Evolutionary conservation across 1,140 invertebrate genomes (phyloP).

Genomic region (Armadillidium nasatum): DNA sequence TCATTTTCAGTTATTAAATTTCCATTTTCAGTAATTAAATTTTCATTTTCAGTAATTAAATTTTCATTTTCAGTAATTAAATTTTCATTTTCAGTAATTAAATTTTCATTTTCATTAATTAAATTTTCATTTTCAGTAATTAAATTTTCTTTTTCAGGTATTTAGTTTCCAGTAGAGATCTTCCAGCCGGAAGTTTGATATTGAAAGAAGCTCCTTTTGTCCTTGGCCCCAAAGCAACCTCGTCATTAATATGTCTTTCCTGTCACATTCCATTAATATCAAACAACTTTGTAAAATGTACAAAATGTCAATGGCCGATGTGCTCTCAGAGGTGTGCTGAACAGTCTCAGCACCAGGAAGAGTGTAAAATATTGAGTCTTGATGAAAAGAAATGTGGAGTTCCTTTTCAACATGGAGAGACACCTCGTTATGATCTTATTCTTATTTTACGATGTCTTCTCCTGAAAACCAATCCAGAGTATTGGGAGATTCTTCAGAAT

Average conservation of each 20-base stretch:
- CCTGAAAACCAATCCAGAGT: slow-evolving; percentile 22
- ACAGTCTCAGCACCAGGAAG: slow-evolving; percentile 23
- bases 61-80: no score
- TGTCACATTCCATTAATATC: slow-evolving; percentile 28
- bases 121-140: no score
- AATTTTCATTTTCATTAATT: no score
- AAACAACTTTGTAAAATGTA: slow-evolving; percentile 28
- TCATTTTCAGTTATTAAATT: no score
- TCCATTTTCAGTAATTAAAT: no score
- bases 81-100: no score
- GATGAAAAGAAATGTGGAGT: slow-evolving; percentile 28
- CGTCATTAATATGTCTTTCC: slow-evolving; percentile 29
- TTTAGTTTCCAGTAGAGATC: slow-evolving; percentile 27
- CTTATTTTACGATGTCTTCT: slow-evolving; percentile 39
- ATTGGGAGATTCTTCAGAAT: slow-evolving; percentile 31
- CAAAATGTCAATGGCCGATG: slow-evolving; percentile 36
- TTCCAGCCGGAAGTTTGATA: slow-evolving; percentile 28
- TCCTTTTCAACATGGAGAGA: slow-evolving; percentile 22
- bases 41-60: no score
- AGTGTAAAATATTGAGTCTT: slow-evolving; percentile 31
- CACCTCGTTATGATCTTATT: slow-evolving; percentile 40
- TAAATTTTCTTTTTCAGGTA: slow-evolving; percentile 28
- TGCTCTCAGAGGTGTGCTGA: slow-evolving; percentile 31
- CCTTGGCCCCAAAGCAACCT: slow-evolving; percentile 34
- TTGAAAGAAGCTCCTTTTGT: slow-evolving; percentile 28